Base-by-base conservation (phyloP, 2,113 vertebrate species). In the Lichenostomus cassidix region DNA sequence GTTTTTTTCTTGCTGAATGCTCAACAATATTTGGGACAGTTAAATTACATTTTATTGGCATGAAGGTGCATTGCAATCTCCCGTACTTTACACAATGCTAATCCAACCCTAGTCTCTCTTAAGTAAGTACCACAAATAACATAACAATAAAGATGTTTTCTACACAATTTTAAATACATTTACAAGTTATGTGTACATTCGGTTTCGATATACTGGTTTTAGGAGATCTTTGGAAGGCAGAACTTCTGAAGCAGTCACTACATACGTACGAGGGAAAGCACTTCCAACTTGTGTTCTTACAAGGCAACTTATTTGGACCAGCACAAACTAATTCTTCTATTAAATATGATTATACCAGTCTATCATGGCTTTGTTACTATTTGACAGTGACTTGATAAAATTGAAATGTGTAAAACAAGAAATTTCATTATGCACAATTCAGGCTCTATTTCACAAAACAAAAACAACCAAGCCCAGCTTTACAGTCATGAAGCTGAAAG, bases 51-150 rank as follows among this genome's bases (percentile, higher is more conserved):
- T 97, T 99, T 98, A 98, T 98, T 98, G 98, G 98, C 98, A 98
- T 98, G 98, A 98, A 98, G 98, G 98, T 99, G 98, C 98, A 99
- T 98, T 99, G 99, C 99, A 99, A 98, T 99, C 98, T 99, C 99
- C 99, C 98, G 82, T 98, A 98, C 97, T 98, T 98, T 98, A 98
- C 98, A 98, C 97, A 97, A 98, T 96, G 98, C 97, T 97, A 98
- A 98, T 98, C 97, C 96, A 98, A 98, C 90, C 97, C 96, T 97
- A 98, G 96, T 89, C 96, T 97, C 97, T 98, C 98, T 97, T 97
- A 98, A 98, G 97, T 98, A 97, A 98, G 98, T 98, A 98, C 98
- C 98, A 98, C 97, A 98, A 98, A 98, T 95, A 98, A 94, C 94
- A 98, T 97, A 96, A 98, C 96, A 97, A 97, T 98, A 98, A 96